Conservation (phyloP, 2,113 vertebrate species). For the Tricholaema leucomelas region DNA sequence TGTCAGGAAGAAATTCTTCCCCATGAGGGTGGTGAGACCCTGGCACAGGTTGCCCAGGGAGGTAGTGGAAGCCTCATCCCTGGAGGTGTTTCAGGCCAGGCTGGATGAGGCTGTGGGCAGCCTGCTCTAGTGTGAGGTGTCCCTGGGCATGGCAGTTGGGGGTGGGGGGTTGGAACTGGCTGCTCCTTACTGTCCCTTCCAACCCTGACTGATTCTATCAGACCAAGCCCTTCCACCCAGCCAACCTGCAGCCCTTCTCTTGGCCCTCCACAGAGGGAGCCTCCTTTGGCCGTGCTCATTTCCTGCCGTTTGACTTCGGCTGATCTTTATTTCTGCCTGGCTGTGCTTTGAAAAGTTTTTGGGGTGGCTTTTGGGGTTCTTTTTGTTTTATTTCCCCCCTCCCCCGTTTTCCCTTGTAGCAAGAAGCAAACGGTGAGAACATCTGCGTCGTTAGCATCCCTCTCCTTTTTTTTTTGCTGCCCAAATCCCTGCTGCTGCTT, state of each 20-base stretch:
- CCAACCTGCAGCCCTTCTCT: background rate
- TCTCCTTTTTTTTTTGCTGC: conserved; percentile 81
- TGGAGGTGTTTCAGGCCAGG: no score
- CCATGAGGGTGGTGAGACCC: no score
- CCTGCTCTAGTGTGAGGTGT: no score
- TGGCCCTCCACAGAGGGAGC: background rate
- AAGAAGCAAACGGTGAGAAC: conserved; percentile 75
- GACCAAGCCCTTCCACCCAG: background rate
- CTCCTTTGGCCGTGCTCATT: conserved; percentile 67
- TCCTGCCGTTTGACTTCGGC: conserved; percentile 67
- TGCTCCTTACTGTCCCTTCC: no score
- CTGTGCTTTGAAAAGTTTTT: no score
- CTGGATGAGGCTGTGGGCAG: no score
- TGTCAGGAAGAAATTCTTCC: no score
- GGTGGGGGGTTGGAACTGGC: no score
- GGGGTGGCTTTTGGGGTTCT: no score
- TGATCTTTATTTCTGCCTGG: conserved; percentile 28
- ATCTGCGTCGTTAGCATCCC: conserved; percentile 87
- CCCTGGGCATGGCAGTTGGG: no score
- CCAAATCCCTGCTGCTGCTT: conserved; percentile 74
- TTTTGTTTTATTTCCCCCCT: background rate
- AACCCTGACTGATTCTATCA: background rate
- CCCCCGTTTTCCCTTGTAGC: conserved; percentile 74
- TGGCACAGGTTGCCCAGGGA: no score
- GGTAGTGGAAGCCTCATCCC: no score